A percentile compares a stretch with the other conserved stretches of the same genome.
These are phyloP conservation scores for Cecropterus lyciades DNA, from an alignment of 1,140 invertebrate genomes.

Conservation along the genomic window DNA sequence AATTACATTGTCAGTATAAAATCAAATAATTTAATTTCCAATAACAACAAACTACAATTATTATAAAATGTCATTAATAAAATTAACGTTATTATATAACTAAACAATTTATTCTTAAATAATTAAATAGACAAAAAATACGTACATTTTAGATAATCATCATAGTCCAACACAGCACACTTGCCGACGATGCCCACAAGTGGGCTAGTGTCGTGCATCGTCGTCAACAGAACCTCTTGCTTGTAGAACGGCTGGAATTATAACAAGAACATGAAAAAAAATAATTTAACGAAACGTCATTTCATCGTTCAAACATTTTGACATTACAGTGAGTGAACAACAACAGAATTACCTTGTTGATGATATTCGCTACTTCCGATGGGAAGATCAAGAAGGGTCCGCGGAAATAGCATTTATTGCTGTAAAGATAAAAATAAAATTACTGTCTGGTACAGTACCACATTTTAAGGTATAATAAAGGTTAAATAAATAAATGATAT, in stretches of 20 bases:
- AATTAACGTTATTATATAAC: too few species aligned
- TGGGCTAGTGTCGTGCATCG: constrained; percentile 95
- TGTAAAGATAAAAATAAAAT: constrained; percentile 79
- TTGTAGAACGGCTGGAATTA: constrained; percentile 93
- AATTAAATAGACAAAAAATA: constrained; percentile 40
- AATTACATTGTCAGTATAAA: too few species aligned
- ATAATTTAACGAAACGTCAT: too few species aligned
- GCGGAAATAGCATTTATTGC: constrained; percentile 95
- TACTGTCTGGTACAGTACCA: too few species aligned
- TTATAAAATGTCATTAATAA: too few species aligned
- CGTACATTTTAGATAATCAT: constrained; percentile 95
- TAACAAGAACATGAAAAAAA: constrained; percentile 22
- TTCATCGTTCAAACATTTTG: too few species aligned
- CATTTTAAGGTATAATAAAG: too few species aligned
- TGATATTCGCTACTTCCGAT: constrained; percentile 91
- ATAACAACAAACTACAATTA: too few species aligned
- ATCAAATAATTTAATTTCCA: too few species aligned
- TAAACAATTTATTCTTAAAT: too few species aligned
- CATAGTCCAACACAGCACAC: constrained; percentile 95
- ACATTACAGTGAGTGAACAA: too few species aligned
- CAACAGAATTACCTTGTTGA: constrained; percentile 86
- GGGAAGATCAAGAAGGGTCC: constrained; percentile 97
- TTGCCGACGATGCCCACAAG: constrained; percentile 95
- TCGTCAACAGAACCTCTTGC: constrained; percentile 97
- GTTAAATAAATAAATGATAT: too few species aligned